Percentiles rank a stretch among this genome's conserved stretches.
Conservation (phyloP, 2,888 invertebrate genomes). For the Nomada hirtipes region DNA sequence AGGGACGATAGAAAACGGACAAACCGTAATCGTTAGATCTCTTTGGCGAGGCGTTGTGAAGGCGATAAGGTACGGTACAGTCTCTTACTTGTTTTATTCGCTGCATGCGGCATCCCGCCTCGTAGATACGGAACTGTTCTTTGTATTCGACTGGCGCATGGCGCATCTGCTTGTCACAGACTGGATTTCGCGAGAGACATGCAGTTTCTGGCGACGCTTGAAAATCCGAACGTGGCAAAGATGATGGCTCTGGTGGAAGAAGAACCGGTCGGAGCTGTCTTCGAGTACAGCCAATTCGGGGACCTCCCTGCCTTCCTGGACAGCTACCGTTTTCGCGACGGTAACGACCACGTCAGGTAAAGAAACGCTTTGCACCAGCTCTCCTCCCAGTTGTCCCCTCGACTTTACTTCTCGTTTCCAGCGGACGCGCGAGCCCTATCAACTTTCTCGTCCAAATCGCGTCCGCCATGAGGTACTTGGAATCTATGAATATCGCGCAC, state of each 20-base stretch:
- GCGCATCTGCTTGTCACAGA: constrained; percentile 84
- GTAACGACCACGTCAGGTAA: constrained; percentile 18
- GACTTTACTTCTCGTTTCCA: constrained; percentile 79
- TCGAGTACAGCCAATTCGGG: constrained; percentile 95
- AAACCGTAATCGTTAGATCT: constrained; percentile 91
- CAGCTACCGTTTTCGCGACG: constrained; percentile 64
- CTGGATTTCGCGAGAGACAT: constrained; percentile 95
- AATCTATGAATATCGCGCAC: constrained; percentile 95
- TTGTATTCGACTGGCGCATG: too few species aligned
- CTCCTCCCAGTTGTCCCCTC: neutral
- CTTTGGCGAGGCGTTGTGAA: constrained; percentile 90
- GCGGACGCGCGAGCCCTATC: constrained; percentile 92
- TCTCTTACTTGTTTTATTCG: neutral
- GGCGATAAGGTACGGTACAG: constrained; percentile 86
- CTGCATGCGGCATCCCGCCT: neutral
- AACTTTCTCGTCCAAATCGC: constrained; percentile 95
- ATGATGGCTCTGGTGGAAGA: constrained; percentile 93
- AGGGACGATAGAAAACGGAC: constrained; percentile 88
- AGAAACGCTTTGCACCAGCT: neutral
- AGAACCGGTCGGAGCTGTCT: constrained; percentile 94
- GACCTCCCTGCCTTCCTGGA: constrained; percentile 90
- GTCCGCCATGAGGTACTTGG: constrained; percentile 97
- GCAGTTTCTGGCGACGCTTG: constrained; percentile 92
- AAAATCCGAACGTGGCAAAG: constrained; percentile 93
- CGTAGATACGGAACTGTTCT: neutral